Evolutionary conservation across 2,888 invertebrate genomes (phyloP), one percentile per base, ranked within the genome.

Genomic region (Apamea anceps): DNA sequence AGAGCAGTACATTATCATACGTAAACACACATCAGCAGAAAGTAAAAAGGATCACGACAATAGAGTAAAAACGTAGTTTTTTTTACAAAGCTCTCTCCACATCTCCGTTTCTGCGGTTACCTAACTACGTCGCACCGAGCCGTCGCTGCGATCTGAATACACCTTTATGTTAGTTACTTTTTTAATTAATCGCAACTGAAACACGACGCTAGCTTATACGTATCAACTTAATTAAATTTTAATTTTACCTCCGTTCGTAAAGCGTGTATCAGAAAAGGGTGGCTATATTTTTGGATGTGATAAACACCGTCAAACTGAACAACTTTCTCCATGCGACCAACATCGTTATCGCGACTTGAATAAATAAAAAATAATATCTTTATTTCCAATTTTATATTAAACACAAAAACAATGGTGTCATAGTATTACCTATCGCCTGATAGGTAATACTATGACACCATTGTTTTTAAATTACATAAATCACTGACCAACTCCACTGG

Each of bases 151-250:
- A 72, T 84, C 28, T 80, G 60, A 79, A 70, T 45, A 71, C 45
- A 54, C 54, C 25, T 75, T 71, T 45, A 71, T 25, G 62, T 51
- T 48, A 37, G 70, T 75, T 85, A 84, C 65, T 78, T 86, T 82
- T 85, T 82, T 75, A 85, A 81, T 81, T 84, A 81, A 81, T 77
- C 32, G 60, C 51, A 63, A 77, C 28, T 77, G 81, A 67, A 84
- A 85, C 60, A 68, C 25, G 81, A 65, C 51, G 54, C 57, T 57
- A 37, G 51, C 32, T 28, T 83, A 42, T n/a, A 72, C 51, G 18
- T 81, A 66, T 73, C 65, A 66, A 75, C 45, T 48, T 81, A 86
- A 82, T 85, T 76, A 79, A 63, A 77, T 78, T 76, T 76, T 48
- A 85, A 76, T 84, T 84, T 72, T 45, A 62, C 74, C 67, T 57